Evolutionary conservation across 2,888 invertebrate genomes (phyloP), one percentile per base, ranked within the genome.

Genomic region (Aspidapion aeneum): DNA sequence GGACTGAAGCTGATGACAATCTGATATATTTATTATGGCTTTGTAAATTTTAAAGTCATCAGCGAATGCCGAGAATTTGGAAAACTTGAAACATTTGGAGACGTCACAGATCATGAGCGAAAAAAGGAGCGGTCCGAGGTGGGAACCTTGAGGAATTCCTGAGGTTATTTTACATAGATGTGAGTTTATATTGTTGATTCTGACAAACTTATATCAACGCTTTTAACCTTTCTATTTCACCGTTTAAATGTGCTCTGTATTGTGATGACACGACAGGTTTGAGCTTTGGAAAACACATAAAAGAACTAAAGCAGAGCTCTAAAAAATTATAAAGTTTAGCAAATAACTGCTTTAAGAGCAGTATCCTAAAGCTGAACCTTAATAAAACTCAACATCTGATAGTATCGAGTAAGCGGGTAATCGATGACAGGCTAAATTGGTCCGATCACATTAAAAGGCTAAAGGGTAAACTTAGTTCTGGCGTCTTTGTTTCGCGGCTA

Each of bases 371-470:
- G 17, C 17, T 52, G 17, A 52, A 52, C 19, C n/a, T 52, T 5
- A n/a, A 52, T 52, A 52, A 52, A 52, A 52, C 52, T 19, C 52
- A 52, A 52, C 5, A n/a, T 3, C 52, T 52, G n/a, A 52, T n/a
- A 9, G n/a, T 18, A 9, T 52, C 19, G n/a, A 52, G 18, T n/a
- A 52, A 52, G 18, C 7, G 52, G 3, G 52, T 52, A 52, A 52
- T 52, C n/a, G 52, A 52, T 52, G 52, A 52, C 52, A 5, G 52
- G 5, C 19, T 52, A 52, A 5, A 52, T n/a, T 52, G 17, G 52
- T 48, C 49, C 9, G 49, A 48, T 12, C 49, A 48, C 49, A 48
- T 48, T 12, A 48, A 48, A 48, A 48, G n/a, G n/a, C n/a, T 52
- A 52, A 52, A 52, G 19, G 19, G 18, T 5, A 52, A 52, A 52